Base-by-base conservation (phyloP, 2,113 vertebrate genomes). In the Anhinga rufa region DNA sequence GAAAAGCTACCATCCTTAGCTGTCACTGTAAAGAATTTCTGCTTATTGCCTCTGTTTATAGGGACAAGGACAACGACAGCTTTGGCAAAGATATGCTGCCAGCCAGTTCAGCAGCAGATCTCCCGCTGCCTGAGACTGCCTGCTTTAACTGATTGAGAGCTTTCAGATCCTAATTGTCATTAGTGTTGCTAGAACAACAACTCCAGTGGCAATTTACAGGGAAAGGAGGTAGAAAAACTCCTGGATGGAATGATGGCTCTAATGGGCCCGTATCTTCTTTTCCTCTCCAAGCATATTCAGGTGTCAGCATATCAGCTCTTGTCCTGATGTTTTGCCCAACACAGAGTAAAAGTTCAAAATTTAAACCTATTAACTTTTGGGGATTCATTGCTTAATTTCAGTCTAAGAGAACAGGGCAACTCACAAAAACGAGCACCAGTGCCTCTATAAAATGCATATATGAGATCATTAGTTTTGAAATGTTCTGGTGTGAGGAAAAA, bases 311-410 rank as follows among this genome's bases (percentile, higher is more conserved):
- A 9, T 54, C 58, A 74, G 31, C 42, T 62, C 20, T 57, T 55
- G 18, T n/a, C 25, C 55, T 72, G 16, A 64, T 85, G 55, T 77
- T 91, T 31, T 66, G 36, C n/a, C 48, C 91, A 58, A 83, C 14
- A 38, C 5, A 22, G 51, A 80, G 42, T 28, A 71, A 6, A 79
- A 83, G 57, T 72, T 79, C 62, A 88, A 86, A 90, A 81, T 70
- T 49, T 65, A 92, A 89, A 76, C 38, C 26, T 72, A 55, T 24
- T 79, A 52, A 74, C 69, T 94, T 87, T 52, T 80, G 5, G n/a
- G 20, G 48, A 94, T 80, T 94, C 22, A 58, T 32, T 80, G 71
- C 76, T 82, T 68, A 75, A 86, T 85, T 96, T 97, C 60, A 84
- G n/a, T 54, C 51, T 58, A 64, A 84, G 31, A 64, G 29, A 94